Percentiles rank a stretch among this genome's conserved stretches.
Conservation (phyloP, 2,888 invertebrate species). For the Steinernema hermaphroditum region DNA sequence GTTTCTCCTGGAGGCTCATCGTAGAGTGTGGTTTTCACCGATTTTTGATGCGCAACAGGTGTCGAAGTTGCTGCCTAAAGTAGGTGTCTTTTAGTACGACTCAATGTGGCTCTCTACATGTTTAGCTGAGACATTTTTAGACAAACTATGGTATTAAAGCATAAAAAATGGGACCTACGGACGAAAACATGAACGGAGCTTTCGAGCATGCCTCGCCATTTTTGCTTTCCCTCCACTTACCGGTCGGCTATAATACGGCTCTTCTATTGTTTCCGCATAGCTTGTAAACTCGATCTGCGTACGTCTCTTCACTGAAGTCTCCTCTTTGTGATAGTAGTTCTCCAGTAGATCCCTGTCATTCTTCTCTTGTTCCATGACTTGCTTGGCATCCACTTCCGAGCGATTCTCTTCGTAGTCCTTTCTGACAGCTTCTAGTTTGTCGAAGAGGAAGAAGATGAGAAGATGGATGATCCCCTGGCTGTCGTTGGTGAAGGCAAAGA, state of each 20-base stretch:
- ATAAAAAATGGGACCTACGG: too few species aligned
- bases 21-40: not conserved
- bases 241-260: not conserved
- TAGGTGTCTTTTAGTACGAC: not conserved
- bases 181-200: too few species aligned
- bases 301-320: not conserved
- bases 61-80: not conserved
- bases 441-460: slow-evolving; percentile 9
- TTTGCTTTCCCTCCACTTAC: not conserved
- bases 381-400: slow-evolving; percentile 44
- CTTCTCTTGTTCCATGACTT: slow-evolving; percentile 34
- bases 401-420: not conserved
- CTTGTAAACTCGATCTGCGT: not conserved
- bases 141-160: too few species aligned
- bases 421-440: not conserved
- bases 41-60: not conserved
- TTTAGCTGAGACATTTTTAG: too few species aligned
- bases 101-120: not conserved
- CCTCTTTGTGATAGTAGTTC: not conserved
- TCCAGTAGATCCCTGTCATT: not conserved
- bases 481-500: slow-evolving; percentile 16
- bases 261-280: not conserved
- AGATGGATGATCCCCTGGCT: slow-evolving; percentile 22
- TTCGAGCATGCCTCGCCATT: too few species aligned
- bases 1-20: not conserved